Conservation (phyloP, 2,888 invertebrate species). For the Synanthedon formicaeformis region DNA sequence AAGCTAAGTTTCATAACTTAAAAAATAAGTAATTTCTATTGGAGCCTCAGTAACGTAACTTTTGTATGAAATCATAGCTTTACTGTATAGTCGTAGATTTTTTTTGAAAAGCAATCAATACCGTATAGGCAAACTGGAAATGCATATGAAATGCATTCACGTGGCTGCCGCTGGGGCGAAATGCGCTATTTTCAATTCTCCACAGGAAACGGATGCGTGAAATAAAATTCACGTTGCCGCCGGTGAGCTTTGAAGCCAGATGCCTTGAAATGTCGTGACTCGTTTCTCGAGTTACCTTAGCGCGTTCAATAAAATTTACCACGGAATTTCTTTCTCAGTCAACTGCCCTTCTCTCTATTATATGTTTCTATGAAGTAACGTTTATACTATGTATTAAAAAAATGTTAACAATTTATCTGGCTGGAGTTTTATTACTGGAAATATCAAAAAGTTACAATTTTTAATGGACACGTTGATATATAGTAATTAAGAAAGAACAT, state of each 20-base stretch:
- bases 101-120: not conserved
- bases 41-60: too few species aligned
- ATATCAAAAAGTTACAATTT: too few species aligned
- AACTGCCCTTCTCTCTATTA: not conserved
- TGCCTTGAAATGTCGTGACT: constrained; percentile 18
- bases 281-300: constrained; percentile 1
- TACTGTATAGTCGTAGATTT: not conserved
- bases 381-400: too few species aligned
- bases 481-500: too few species aligned
- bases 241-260: constrained; percentile 31
- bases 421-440: too few species aligned
- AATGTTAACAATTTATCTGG: too few species aligned
- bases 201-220: constrained; percentile 28
- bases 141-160: constrained; percentile 1
- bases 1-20: not conserved
- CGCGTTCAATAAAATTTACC: constrained; percentile 1
- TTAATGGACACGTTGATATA: too few species aligned
- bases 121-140: constrained; percentile 4
- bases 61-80: too few species aligned
- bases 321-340: not conserved
- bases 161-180: constrained; percentile 5
- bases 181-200: constrained; percentile 30
- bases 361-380: too few species aligned
- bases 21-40: too few species aligned
- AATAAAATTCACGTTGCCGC: constrained; percentile 36